Percentiles rank a stretch among this genome's conserved stretches.
phyloP scores from a whole-genome alignment of 2,888 invertebrate species.

The Tachina fera region DNA sequence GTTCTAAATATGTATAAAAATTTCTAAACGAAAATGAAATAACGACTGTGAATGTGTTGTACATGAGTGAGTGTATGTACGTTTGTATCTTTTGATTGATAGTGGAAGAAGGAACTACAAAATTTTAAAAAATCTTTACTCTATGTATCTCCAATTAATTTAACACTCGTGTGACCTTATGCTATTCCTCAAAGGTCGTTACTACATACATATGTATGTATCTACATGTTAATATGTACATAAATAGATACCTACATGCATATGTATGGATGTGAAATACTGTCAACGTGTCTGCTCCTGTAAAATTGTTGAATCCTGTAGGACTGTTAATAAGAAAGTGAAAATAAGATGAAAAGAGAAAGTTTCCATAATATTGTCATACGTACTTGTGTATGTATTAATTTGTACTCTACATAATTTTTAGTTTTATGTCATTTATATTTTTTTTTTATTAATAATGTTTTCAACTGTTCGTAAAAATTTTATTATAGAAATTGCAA shows the following conservation, averaged over 20 bases:
- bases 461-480: conserved; percentile 2
- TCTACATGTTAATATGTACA: neutral
- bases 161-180: conserved; percentile 58
- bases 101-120: neutral
- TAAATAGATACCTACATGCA: neutral
- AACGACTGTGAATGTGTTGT: conserved; percentile 20
- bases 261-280: neutral
- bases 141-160: conserved; percentile 10
- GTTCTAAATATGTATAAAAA: conserved; percentile 76
- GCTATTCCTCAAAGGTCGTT: conserved; percentile 58
- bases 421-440: conserved; percentile 12
- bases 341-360: conserved; percentile 21
- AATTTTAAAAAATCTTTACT: neutral
- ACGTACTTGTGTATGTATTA: neutral
- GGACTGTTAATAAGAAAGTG: conserved; percentile 20
- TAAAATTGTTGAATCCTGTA: conserved; percentile 41
- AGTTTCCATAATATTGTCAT: neutral
- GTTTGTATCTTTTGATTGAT: neutral
- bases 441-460: neutral
- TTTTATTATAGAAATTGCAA: conserved; percentile 19
- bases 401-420: neutral
- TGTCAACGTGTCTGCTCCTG: neutral
- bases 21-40: conserved; percentile 1
- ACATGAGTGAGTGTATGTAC: neutral
- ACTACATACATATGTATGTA: neutral